A percentile compares a stretch with the other conserved stretches of the same genome.
Evolutionary conservation across 2,888 invertebrate genomes (phyloP).

Genomic region (Drosophila rubida): DNA sequence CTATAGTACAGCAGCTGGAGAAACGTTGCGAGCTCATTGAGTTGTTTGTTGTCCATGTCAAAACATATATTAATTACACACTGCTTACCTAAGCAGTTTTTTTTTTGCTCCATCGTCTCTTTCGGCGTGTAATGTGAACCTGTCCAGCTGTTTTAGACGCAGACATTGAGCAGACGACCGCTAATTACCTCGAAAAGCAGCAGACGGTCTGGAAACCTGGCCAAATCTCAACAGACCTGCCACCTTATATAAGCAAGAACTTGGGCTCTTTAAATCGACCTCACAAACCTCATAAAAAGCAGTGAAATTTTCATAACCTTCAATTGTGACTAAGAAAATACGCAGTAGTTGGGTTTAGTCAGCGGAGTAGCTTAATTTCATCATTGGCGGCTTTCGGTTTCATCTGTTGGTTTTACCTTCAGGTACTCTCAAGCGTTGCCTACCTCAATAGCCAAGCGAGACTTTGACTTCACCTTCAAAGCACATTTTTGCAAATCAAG

Average conservation of each 20-base stretch:
- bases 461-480: conserved; percentile 57
- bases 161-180: conserved; percentile 44
- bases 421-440: conserved; percentile 34
- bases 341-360: too few species aligned
- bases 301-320: neutral
- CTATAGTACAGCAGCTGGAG: neutral
- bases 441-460: conserved; percentile 54
- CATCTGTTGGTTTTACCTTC: conserved; percentile 29
- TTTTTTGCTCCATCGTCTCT: neutral
- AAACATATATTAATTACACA: conserved; percentile 62
- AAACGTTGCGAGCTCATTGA: conserved; percentile 2
- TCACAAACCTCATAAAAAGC: neutral
- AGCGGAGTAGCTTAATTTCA: conserved; percentile 46
- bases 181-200: conserved; percentile 31
- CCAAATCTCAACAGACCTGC: neutral
- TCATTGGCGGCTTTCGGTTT: conserved; percentile 37
- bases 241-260: neutral
- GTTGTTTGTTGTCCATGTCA: conserved; percentile 19
- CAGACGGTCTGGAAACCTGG: conserved; percentile 13
- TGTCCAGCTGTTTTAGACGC: conserved; percentile 41
- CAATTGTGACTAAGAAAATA: conserved; percentile 1
- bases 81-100: conserved; percentile 50
- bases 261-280: neutral
- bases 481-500: conserved; percentile 67
- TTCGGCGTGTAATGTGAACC: conserved; percentile 59